These are phyloP conservation scores for Dryobates pubescens DNA, from an alignment of 2,797 vertebrate genomes.

Conservation along the genomic window DNA sequence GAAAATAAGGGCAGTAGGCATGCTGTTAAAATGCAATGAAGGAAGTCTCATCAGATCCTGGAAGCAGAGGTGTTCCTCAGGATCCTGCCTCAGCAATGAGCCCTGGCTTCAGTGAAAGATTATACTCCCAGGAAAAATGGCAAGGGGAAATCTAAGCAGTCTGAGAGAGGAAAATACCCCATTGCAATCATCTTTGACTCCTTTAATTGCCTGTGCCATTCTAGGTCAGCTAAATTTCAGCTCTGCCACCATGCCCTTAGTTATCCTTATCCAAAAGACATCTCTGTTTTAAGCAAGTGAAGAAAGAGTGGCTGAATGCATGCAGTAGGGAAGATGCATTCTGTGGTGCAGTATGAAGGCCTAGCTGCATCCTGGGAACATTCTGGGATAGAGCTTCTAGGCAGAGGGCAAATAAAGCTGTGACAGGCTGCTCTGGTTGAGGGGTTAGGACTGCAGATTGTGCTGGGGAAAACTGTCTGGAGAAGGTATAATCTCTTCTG, in stretches of 20 bases:
- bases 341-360: neutral
- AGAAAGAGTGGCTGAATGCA: neutral
- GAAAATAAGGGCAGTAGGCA: neutral
- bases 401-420: neutral
- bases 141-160: constrained; percentile 31
- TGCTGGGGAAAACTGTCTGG: neutral
- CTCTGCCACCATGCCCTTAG: neutral
- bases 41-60: neutral
- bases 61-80: neutral
- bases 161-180: neutral
- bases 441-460: neutral
- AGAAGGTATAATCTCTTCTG: neutral
- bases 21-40: neutral
- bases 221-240: neutral
- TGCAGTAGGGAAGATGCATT: neutral
- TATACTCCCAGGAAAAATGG: neutral
- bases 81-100: neutral
- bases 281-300: neutral
- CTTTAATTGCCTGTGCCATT: neutral
- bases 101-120: neutral
- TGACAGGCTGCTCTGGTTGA: neutral
- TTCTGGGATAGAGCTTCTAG: neutral
- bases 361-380: neutral
- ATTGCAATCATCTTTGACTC: neutral
- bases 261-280: neutral